Evolutionary conservation across 2,888 invertebrate genomes (phyloP).

Genomic region (Seladonia tumulorum): DNA sequence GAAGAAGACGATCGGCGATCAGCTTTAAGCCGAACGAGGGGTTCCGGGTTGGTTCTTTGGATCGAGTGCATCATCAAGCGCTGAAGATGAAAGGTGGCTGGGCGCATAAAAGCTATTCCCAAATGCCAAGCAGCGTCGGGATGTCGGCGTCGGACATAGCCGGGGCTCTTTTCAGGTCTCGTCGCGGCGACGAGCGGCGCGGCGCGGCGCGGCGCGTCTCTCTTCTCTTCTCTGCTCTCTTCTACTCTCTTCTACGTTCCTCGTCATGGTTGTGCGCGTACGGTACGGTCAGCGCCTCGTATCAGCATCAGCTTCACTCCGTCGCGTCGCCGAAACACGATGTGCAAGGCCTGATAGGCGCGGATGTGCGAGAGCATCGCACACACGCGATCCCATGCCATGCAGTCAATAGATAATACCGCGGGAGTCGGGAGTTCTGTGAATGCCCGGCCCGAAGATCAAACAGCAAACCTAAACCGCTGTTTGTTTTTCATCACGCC

Average conservation of each 20-base stretch:
- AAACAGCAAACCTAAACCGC: slow-evolving; percentile 84
- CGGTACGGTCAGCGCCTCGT: slow-evolving; percentile 64
- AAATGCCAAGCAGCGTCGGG: slow-evolving; percentile 76
- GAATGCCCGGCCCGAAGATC: slow-evolving; percentile 83
- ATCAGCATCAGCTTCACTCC: slow-evolving; percentile 57
- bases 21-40: slow-evolving; percentile 23
- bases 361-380: slow-evolving; percentile 49
- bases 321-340: slow-evolving; percentile 61
- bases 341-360: slow-evolving; percentile 41
- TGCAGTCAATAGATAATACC: slow-evolving; percentile 82
- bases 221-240: background rate
- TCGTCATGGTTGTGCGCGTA: slow-evolving; percentile 45
- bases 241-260: background rate
- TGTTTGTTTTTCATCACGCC: slow-evolving; percentile 84
- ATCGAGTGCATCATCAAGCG: slow-evolving; percentile 79
- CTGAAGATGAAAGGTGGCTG: slow-evolving; percentile 79
- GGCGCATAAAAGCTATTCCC: slow-evolving; percentile 82
- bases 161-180: slow-evolving; percentile 61
- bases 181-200: slow-evolving; percentile 30
- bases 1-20: slow-evolving; percentile 29
- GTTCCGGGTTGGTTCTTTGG: slow-evolving; percentile 62
- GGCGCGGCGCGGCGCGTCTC: slow-evolving; percentile 23
- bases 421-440: slow-evolving; percentile 79
- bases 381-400: slow-evolving; percentile 72
- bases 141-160: slow-evolving; percentile 52